Evolutionary conservation across 2,797 vertebrate genomes (phyloP).

Genomic region (Lophotriccus pileatus): DNA sequence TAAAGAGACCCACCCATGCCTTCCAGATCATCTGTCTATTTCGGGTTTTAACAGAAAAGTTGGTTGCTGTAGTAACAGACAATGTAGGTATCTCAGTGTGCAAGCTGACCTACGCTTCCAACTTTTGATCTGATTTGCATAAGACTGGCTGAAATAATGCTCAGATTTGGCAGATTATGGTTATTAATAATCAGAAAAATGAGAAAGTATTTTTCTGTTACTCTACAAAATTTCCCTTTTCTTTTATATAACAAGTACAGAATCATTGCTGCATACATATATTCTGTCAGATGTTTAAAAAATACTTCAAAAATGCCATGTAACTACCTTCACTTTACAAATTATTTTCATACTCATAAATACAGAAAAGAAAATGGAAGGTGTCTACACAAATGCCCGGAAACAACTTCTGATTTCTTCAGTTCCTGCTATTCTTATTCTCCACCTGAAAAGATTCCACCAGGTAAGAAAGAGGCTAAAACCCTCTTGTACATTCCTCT

Average conservation of each 20-base stretch:
- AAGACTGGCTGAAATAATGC: neutral
- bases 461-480: constrained; percentile 82
- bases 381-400: constrained; percentile 92
- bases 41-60: neutral
- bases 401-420: constrained; percentile 95
- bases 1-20: neutral
- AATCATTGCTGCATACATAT: neutral
- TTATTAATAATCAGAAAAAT: neutral
- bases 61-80: neutral
- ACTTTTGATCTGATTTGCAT: neutral
- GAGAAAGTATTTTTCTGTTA: neutral
- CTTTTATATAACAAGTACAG: neutral
- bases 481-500: neutral
- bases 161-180: neutral
- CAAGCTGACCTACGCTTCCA: neutral
- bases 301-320: neutral
- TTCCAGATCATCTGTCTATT: neutral
- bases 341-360: neutral
- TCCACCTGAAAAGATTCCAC: constrained; percentile 97
- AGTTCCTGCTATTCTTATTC: constrained; percentile 89
- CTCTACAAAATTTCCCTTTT: neutral
- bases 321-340: neutral
- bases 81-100: neutral
- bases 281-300: neutral
- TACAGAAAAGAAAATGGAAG: constrained; percentile 87